Conservation (phyloP, 23 tunicate species). For the Styela clava region DNA sequence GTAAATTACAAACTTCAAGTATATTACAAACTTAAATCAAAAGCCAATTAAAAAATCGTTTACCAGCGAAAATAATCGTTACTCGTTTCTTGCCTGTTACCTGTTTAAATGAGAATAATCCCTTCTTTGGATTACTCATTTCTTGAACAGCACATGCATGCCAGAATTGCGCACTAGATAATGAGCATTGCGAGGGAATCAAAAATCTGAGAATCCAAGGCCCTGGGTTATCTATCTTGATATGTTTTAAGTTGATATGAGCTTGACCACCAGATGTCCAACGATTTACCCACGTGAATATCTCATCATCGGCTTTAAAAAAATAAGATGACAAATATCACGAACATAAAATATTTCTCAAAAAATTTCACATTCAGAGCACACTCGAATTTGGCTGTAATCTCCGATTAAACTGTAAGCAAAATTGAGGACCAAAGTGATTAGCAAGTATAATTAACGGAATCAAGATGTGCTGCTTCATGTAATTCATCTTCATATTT, state of each 20-base stretch:
- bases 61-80: no score
- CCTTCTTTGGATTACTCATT: constrained; percentile 37
- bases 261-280: constrained; percentile 77
- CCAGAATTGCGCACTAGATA: constrained; percentile 56
- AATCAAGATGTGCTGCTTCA: no score
- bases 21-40: no score
- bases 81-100: no score
- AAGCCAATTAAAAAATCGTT: no score
- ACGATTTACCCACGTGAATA: constrained; percentile 31
- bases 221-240: constrained; percentile 21
- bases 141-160: constrained; percentile 51
- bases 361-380: no score
- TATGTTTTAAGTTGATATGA: constrained; percentile 42
- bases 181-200: constrained; percentile 50
- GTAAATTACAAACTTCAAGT: neutral
- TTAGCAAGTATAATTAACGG: no score
- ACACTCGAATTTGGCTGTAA: no score
- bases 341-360: neutral
- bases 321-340: neutral
- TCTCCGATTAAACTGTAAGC: no score
- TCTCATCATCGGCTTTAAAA: neutral
- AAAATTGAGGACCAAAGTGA: no score
- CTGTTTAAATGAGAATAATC: constrained; percentile 57
- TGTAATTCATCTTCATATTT: no score
- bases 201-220: constrained; percentile 48